Evolutionary conservation across 2,888 invertebrate species (phyloP).

Genomic region (Xestia c-nigrum): DNA sequence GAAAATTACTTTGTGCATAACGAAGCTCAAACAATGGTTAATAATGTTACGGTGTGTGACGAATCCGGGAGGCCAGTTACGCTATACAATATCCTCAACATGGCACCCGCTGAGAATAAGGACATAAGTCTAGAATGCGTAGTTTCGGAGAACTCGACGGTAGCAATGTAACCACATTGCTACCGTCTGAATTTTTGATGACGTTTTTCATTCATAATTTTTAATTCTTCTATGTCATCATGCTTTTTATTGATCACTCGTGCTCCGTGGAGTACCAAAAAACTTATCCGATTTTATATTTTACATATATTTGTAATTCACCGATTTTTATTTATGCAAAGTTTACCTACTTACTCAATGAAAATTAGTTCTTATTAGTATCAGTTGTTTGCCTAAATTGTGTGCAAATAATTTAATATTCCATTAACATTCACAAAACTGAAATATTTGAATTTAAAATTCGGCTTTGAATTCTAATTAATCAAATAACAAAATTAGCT

Average conservation of each 20-base stretch:
- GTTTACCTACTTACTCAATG: neutral
- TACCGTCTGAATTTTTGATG: slow-evolving; percentile 10
- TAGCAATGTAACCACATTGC: too few relatives aligned
- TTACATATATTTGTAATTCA: neutral
- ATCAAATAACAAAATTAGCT: slow-evolving; percentile 27
- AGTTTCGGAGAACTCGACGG: slow-evolving; percentile 47
- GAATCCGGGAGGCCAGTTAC: slow-evolving; percentile 78
- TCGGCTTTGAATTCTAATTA: slow-evolving; percentile 24
- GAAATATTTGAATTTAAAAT: slow-evolving; percentile 22
- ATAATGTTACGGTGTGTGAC: slow-evolving; percentile 79
- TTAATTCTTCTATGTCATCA: neutral
- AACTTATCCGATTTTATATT: neutral
- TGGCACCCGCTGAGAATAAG: slow-evolving; percentile 63
- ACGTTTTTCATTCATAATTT: slow-evolving; percentile 35
- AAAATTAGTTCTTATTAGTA: neutral
- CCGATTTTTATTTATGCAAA: neutral
- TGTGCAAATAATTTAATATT: slow-evolving; percentile 8
- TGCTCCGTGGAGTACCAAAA: neutral
- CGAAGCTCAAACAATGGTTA: slow-evolving; percentile 85
- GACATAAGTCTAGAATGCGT: slow-evolving; percentile 35
- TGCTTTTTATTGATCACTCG: neutral
- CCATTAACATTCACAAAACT: slow-evolving; percentile 25
- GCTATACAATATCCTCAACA: slow-evolving; percentile 65
- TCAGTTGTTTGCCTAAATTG: neutral
- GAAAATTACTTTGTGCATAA: slow-evolving; percentile 85